phyloP scores from a whole-genome alignment of 2,797 vertebrate genomes.

The Gorsachius magnificus region DNA sequence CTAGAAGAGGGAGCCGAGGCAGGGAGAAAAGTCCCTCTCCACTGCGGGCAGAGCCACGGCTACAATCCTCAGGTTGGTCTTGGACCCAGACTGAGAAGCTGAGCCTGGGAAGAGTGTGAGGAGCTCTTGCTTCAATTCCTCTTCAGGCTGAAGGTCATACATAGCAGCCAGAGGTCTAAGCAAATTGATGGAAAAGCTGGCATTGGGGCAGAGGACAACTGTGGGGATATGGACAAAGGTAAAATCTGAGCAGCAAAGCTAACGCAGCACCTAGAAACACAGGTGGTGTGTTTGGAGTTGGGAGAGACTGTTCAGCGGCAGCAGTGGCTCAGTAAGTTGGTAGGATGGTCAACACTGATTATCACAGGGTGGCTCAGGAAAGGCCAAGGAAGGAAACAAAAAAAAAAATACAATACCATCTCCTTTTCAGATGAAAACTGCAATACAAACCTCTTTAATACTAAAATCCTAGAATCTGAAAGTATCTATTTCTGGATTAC shows the following conservation, averaged over 20 bases:
- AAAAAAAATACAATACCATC: not conserved
- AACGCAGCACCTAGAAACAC: rapidly evolving
- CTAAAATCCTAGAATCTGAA: not conserved
- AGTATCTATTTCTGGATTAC: not conserved
- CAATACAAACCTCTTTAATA: not conserved
- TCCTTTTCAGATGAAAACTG: not conserved
- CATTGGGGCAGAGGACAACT: not conserved
- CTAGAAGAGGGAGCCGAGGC: not conserved
- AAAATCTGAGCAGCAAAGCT: not conserved
- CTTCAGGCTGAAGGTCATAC: not conserved
- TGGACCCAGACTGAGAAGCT: not conserved
- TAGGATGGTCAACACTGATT: not conserved
- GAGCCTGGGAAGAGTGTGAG: not conserved
- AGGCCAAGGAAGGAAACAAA: not conserved
- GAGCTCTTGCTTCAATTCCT: not conserved
- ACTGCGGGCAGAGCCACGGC: not conserved
- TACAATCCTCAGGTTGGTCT: not conserved
- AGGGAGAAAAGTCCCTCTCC: not conserved
- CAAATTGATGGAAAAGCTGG: not conserved
- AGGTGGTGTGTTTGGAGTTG: not conserved
- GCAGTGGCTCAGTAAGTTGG: not conserved
- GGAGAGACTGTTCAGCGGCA: not conserved
- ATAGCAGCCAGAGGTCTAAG: not conserved
- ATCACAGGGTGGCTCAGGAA: not conserved
- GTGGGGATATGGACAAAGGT: not conserved